A percentile compares a stretch with the other conserved stretches of the same genome.
These are phyloP conservation scores for Coreoperca whiteheadi DNA, from an alignment of 2,113 vertebrate genomes.

Conservation along the genomic window DNA sequence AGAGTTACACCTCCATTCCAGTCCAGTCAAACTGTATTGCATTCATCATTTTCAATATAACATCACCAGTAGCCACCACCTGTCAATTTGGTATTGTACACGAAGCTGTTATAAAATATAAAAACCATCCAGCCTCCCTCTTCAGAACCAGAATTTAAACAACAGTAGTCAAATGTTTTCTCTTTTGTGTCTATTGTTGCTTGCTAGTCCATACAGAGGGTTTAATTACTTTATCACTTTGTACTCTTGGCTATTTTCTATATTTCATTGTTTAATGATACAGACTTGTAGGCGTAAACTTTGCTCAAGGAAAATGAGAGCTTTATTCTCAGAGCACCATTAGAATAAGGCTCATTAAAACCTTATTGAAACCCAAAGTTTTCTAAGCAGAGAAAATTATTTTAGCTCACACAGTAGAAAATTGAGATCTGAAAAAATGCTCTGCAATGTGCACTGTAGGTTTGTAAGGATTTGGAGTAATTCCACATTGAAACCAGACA, in stretches of 20 bases:
- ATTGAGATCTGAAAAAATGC: background rate
- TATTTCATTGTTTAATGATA: background rate
- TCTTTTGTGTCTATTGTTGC: background rate
- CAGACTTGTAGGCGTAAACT: background rate
- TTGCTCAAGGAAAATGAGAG: background rate
- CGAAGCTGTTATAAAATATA: slow-evolving; percentile 15
- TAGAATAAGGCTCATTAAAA: background rate
- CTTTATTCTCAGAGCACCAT: background rate
- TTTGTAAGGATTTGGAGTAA: background rate
- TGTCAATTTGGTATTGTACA: slow-evolving; percentile 19
- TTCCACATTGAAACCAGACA: background rate
- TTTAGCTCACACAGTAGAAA: background rate
- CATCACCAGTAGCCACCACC: slow-evolving; percentile 7
- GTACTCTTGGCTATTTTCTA: background rate
- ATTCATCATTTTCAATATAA: background rate
- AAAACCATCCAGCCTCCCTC: background rate
- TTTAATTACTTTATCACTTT: background rate
- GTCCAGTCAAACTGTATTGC: background rate
- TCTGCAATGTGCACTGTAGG: background rate
- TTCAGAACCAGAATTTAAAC: background rate
- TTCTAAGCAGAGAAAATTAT: background rate
- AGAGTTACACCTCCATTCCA: slow-evolving; percentile 5
- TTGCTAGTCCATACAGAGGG: background rate
- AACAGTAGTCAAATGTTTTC: background rate
- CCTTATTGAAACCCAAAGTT: background rate